Conservation (phyloP, 1,140 invertebrate genomes). For the Musca domestica region DNA sequence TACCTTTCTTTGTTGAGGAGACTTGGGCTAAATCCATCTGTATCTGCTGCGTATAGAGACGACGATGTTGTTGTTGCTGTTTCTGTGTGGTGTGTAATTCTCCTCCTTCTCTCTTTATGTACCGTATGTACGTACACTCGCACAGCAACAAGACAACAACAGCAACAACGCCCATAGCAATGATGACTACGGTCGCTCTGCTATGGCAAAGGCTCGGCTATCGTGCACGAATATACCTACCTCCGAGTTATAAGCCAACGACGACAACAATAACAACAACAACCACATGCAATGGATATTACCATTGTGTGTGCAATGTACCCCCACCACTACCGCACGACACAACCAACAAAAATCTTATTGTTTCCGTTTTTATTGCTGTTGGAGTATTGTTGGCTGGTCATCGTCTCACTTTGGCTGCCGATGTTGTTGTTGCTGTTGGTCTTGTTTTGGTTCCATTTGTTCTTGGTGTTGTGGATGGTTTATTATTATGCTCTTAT, state of each 20-base stretch:
- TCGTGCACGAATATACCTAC: no score
- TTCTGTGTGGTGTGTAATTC: not conserved
- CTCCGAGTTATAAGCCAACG: no score
- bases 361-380: slow-evolving; percentile 12
- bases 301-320: no score
- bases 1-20: slow-evolving; percentile 53
- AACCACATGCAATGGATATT: no score
- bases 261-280: no score
- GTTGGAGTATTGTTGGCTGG: no score
- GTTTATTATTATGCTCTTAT: no score
- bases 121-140: not conserved
- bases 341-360: slow-evolving; percentile 8
- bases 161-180: not conserved
- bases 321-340: not conserved
- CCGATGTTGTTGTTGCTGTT: not conserved
- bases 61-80: not conserved
- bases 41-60: not conserved
- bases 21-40: slow-evolving; percentile 27
- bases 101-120: not conserved
- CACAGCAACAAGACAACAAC: not conserved
- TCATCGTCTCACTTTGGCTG: no score
- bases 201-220: no score
- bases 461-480: no score
- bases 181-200: no score
- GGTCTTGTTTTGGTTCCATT: no score